Base-by-base conservation (phyloP, 53 echinoderm and acorn worm species). In the Paracentrotus lividus region DNA sequence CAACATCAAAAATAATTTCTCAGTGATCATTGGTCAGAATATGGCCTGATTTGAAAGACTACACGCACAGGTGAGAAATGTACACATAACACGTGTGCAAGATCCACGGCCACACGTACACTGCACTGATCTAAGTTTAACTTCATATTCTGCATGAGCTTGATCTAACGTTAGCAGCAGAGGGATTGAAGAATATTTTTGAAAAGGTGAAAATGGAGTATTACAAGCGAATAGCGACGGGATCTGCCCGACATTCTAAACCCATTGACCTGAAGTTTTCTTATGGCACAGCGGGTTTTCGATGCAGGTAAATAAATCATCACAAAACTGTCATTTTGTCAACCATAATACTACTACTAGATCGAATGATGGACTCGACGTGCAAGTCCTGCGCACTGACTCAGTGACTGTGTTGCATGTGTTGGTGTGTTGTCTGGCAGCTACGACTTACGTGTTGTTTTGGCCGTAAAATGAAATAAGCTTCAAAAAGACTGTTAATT, bases 261-360 rank as follows among this genome's bases (percentile, higher is more conserved):
- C 90, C 52, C 12, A 42, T 60, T 9, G 93, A 85, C 24, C 93
- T 95, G 43, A 27, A 60, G 45, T 97, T 86, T 90, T 38, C 90
- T 13, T 98, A 98, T 86, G 98, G 98, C 1, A 98, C 98, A 10
- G 97, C 98, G 40, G 98, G 98, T 52, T 97, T 98, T 84, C 97
- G 98, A 18, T 94, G 94, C 94, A 96, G 95, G 98, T 98, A 94
- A 16, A 88, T 69, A 18, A 10, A 78, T 10, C 34, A 27, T 8
- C 9, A 76, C 34, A n/a, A 2, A 3, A 40, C 31, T 76, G 6
- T 36, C 12, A 6, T 31, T 40, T 76, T 49, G 49, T 7, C 31
- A 76, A 8, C 34, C 5, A 4, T 14, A 31, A 33, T 76, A 18
- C 14, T 33, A 76, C 31, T 3, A 38, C 51, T 20, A 36, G 42